Evolutionary conservation across 2,888 invertebrate species (phyloP).

Genomic region (Cephus runcator): DNA sequence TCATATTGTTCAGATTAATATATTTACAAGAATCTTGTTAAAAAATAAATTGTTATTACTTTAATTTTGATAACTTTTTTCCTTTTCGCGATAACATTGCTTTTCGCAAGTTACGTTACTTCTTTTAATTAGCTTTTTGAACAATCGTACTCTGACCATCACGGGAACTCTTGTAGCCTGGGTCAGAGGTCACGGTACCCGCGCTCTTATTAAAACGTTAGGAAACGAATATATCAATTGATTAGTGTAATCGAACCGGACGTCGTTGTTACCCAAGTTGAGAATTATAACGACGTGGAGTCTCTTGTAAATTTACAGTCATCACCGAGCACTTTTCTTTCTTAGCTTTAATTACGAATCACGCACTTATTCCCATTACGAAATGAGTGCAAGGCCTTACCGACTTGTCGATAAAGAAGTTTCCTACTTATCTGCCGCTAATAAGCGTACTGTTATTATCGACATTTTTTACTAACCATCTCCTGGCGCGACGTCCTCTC

Average conservation of each 20-base stretch:
- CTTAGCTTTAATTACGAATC: no score
- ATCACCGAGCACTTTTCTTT: background rate
- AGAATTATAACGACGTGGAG: background rate
- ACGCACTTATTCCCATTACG: no score
- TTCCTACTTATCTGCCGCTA: background rate
- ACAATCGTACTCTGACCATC: background rate
- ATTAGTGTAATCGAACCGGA: background rate
- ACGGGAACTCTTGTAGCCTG: background rate
- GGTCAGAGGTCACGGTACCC: background rate
- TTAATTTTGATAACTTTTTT: background rate
- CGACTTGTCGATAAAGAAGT: background rate
- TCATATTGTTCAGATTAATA: background rate
- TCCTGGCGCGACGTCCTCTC: constrained; percentile 31
- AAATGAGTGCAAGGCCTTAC: background rate
- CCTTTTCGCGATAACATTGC: background rate
- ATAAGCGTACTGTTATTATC: background rate
- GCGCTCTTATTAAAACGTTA: background rate
- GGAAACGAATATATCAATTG: background rate
- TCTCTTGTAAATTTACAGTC: background rate
- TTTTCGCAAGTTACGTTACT: background rate
- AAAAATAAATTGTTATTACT: constrained; percentile 6
- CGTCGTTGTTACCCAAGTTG: background rate
- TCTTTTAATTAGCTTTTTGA: no score
- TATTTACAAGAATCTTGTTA: constrained; percentile 1
- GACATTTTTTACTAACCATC: constrained; percentile 27